Evolutionary conservation across 2,113 vertebrate species (phyloP).

Genomic region (Elephas maximus): DNA sequence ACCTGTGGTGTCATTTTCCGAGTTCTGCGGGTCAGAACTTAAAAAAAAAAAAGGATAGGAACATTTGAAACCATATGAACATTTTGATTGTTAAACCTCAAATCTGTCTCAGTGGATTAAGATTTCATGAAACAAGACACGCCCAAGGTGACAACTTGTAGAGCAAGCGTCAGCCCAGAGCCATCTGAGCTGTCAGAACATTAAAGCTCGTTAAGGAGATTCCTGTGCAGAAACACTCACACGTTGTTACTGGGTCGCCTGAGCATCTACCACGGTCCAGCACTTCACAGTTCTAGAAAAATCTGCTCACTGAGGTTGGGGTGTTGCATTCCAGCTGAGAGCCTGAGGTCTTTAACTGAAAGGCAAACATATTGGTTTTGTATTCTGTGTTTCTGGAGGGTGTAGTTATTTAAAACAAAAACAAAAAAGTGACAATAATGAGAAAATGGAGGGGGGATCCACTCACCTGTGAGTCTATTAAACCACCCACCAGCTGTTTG

Average conservation of each 20-base stretch:
- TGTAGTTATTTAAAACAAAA: not conserved
- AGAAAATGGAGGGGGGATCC: conserved; percentile 36
- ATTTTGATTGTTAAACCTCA: conserved; percentile 78
- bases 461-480: conserved; percentile 83
- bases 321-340: conserved; percentile 33
- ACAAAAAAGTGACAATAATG: conserved; percentile 32
- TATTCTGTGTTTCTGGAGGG: conserved; percentile 51
- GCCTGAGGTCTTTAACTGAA: conserved; percentile 63
- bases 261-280: not conserved
- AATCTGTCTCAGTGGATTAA: not conserved
- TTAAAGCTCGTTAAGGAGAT: not conserved
- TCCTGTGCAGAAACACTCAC: not conserved
- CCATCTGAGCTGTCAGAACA: conserved; percentile 15
- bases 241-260: not conserved
- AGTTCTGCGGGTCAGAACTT: conserved; percentile 68
- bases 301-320: conserved; percentile 57
- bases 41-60: conserved; percentile 59
- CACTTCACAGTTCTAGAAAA: conserved; percentile 48
- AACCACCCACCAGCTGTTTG: conserved; percentile 80
- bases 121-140: not conserved
- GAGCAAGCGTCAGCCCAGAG: conserved; percentile 9
- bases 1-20: conserved; percentile 77
- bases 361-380: conserved; percentile 62
- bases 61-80: conserved; percentile 68
- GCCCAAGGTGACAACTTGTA: not conserved